These are phyloP conservation scores for Diachrysia chrysitis DNA, from an alignment of 2,888 invertebrate genomes.

Conservation along the genomic window DNA sequence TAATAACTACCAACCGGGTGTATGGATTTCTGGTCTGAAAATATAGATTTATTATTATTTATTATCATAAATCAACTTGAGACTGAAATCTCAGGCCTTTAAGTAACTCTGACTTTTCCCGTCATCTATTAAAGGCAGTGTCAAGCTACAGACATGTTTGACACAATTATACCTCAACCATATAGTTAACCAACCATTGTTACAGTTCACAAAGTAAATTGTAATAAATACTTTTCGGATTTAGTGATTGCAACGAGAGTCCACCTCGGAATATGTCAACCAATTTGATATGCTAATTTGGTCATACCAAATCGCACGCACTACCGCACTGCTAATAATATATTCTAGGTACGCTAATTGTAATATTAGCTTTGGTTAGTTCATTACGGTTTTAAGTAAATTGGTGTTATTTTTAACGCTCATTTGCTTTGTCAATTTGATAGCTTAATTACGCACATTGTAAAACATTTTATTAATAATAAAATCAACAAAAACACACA, in stretches of 20 bases:
- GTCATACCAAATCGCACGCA: constrained; percentile 52
- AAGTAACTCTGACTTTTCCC: not conserved
- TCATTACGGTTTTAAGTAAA: not conserved
- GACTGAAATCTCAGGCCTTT: not conserved
- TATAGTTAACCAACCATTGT: not conserved
- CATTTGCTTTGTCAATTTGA: not conserved
- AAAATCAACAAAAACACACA: too few relatives aligned
- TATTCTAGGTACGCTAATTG: constrained; percentile 31
- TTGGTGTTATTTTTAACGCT: not conserved
- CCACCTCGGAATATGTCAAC: constrained; percentile 25
- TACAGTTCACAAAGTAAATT: constrained; percentile 10
- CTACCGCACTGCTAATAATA: constrained; percentile 28
- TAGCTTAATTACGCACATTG: constrained; percentile 21
- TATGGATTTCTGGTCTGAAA: too few relatives aligned
- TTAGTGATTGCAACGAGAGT: constrained; percentile 12
- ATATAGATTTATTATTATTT: too few relatives aligned
- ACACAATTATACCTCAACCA: not conserved
- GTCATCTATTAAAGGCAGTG: not conserved
- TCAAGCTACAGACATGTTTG: not conserved
- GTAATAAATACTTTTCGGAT: constrained; percentile 13
- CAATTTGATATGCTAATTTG: constrained; percentile 57
- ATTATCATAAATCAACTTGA: not conserved
- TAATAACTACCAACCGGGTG: too few relatives aligned
- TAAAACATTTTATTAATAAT: too few relatives aligned
- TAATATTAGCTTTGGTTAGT: not conserved